Conservation (phyloP, 2,888 invertebrate genomes). For the Papilio demoleus region DNA sequence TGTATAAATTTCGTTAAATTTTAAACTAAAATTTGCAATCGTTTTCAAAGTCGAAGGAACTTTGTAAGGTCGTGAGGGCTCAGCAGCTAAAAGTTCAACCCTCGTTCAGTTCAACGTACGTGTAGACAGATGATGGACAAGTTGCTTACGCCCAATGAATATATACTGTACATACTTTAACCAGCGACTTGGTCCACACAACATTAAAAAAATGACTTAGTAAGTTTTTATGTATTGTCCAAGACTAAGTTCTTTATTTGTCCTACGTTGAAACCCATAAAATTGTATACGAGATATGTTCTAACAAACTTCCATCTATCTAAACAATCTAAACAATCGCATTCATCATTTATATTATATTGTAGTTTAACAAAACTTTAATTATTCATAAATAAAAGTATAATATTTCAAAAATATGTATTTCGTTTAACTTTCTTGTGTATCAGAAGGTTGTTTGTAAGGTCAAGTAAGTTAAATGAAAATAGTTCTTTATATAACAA, state of each 20-base stretch:
- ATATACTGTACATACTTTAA: too few species aligned
- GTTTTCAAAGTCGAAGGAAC: slow-evolving; percentile 38
- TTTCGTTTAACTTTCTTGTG: slow-evolving; percentile 9
- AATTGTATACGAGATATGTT: too few species aligned
- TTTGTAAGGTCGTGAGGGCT: slow-evolving; percentile 37
- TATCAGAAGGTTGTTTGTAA: neutral
- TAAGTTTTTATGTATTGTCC: too few species aligned
- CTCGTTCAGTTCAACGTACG: slow-evolving; percentile 39
- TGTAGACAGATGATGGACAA: slow-evolving; percentile 39
- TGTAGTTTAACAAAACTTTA: slow-evolving; percentile 36
- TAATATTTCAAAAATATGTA: slow-evolving; percentile 14
- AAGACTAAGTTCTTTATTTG: too few species aligned
- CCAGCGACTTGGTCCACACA: too few species aligned
- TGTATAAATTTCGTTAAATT: slow-evolving; percentile 29
- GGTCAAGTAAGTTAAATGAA: slow-evolving; percentile 1
- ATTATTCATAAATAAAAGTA: slow-evolving; percentile 36
- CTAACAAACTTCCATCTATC: too few species aligned
- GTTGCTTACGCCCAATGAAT: slow-evolving; percentile 37
- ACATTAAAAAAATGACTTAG: too few species aligned
- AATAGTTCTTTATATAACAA: neutral
- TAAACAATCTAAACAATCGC: too few species aligned
- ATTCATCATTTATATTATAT: too few species aligned
- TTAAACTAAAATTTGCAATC: slow-evolving; percentile 30
- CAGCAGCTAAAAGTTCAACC: slow-evolving; percentile 35
- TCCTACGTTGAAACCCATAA: too few species aligned